Base-by-base conservation (phyloP, 64 coral and sea anemone genomes). In the Porites australiensis region DNA sequence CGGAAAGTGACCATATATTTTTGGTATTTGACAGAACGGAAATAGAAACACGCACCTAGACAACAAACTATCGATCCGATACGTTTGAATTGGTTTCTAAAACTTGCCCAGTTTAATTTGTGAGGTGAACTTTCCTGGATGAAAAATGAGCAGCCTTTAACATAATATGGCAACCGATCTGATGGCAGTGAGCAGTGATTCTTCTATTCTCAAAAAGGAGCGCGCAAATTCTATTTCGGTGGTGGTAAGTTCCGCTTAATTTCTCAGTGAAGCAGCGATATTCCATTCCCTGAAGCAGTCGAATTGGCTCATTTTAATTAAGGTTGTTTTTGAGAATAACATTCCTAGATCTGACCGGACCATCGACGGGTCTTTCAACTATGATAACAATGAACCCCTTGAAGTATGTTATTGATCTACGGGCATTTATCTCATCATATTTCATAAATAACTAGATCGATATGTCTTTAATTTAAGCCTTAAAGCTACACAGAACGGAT, bases 1-100 rank as follows among this genome's bases (percentile, higher is more conserved):
- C 15, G 45, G 23, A 71, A 44, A 71, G 20, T 83, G 79, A 83
- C 44, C 66, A 14, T 3, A n/a, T 83, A 20, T 50, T 65, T 50
- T 50, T 51, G 81, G 81, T 52, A 84, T 84, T 84, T 68, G 81
- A 84, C 69, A 50, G 81, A 84, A n/a, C 81, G 81, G 81, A 84
- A 84, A 84, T 84, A 84, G 19, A 84, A 67, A 70, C 81, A 84
- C 43, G 81, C 62, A 4, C 10, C 12, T 37, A 8, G 16, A 21
- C 15, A 84, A 46, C 46, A 18, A 68, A 45, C 50, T 47, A 11
- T 21, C 9, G 66, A 79, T 10, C 2, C 60, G 57, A 46, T 19
- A 23, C 48, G 5, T 68, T 69, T 20, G 62, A 48, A 51, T 37
- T 37, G 27, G 27, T 37, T 51, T 68, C 3, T 50, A 70, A 69